phyloP scores from a whole-genome alignment of 2,888 invertebrate genomes.

The Andrena dorsata region DNA sequence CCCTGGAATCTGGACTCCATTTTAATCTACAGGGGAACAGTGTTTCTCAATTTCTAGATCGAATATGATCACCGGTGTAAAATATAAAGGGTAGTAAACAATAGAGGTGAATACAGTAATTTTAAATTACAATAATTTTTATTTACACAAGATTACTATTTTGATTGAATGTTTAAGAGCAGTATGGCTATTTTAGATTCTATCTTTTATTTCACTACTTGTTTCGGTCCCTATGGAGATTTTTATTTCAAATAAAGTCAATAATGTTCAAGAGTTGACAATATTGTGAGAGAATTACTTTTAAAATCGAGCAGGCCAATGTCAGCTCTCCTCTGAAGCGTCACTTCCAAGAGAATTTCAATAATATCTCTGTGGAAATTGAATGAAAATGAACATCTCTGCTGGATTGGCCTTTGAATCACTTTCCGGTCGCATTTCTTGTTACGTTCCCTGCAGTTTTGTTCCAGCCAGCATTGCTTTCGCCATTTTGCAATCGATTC shows the following conservation, averaged over 20 bases:
- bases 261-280: neutral
- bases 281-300: neutral
- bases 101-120: neutral
- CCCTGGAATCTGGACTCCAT: constrained; percentile 28
- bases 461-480: neutral
- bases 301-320: too few relatives aligned
- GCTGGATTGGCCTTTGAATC: neutral
- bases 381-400: neutral
- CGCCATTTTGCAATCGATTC: constrained; percentile 12
- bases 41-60: constrained; percentile 30
- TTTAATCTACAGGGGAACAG: constrained; percentile 50
- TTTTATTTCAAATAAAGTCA: too few relatives aligned
- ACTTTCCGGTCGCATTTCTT: neutral
- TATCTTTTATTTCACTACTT: too few relatives aligned
- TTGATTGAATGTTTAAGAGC: too few relatives aligned
- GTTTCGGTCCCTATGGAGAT: too few relatives aligned
- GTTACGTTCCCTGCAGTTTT: neutral
- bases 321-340: neutral
- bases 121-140: too few relatives aligned
- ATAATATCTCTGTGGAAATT: neutral
- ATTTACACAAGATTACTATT: too few relatives aligned
- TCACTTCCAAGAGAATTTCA: neutral
- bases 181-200: too few relatives aligned
- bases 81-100: neutral
- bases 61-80: neutral